A percentile compares a stretch with the other conserved stretches of the same genome.
These are phyloP conservation scores for Mionectes macconnelli DNA, from an alignment of 2,113 vertebrate species.

Conservation along the genomic window DNA sequence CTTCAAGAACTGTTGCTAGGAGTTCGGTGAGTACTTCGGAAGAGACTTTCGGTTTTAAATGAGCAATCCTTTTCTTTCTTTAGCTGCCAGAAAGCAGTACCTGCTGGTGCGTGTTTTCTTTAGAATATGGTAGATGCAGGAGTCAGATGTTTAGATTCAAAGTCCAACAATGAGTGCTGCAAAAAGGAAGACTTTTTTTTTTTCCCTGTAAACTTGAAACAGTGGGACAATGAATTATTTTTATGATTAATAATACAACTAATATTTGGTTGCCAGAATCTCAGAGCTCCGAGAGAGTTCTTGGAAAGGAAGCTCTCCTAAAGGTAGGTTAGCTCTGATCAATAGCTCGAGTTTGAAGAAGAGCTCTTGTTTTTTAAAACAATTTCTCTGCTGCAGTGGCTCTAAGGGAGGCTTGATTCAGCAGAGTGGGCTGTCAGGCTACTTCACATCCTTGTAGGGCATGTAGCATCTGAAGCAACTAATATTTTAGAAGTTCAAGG, in stretches of 20 bases:
- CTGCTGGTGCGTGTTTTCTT: not conserved
- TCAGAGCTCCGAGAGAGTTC: not conserved
- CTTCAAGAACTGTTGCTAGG: constrained; percentile 36
- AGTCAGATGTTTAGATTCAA: not conserved
- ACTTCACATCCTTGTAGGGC: not conserved
- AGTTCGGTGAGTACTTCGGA: constrained; percentile 68
- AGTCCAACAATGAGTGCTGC: not conserved
- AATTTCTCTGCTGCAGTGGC: not conserved
- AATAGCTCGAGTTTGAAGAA: not conserved
- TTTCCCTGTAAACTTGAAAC: not conserved
- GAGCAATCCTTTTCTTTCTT: not conserved
- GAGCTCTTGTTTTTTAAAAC: not conserved
- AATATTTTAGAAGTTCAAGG: not conserved
- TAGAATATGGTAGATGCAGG: not conserved
- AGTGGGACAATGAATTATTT: not conserved
- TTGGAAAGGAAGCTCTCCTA: not conserved
- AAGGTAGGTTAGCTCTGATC: not conserved
- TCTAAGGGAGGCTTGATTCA: not conserved
- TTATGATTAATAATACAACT: not conserved
- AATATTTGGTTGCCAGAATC: not conserved
- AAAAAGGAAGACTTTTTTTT: not conserved
- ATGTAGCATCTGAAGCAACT: not conserved
- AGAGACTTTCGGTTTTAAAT: not conserved
- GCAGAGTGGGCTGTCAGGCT: not conserved
- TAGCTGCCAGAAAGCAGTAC: not conserved